Base-by-base conservation (phyloP, 2,888 invertebrate species). In the Subacronicta megacephala region DNA sequence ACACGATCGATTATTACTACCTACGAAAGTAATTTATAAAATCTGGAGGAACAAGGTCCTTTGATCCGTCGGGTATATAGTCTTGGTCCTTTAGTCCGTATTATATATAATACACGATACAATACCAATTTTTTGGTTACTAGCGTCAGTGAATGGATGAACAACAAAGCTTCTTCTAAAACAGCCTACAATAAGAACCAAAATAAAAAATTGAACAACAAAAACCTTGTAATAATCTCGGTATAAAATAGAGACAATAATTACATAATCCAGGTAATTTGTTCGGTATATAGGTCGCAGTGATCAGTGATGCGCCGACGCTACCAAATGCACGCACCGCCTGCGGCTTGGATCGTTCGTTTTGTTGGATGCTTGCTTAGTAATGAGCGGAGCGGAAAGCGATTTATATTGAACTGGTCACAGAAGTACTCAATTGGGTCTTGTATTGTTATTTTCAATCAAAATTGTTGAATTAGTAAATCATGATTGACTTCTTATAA, bases 251-350 rank as follows among this genome's bases (percentile, higher is more conserved):
- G 46, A 47, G 20, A 42, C 42, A 51, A 71, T 76, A 75, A 75
- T 75, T 67, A 71, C 58, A 75, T 72, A 70, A 65, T 73, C 61
- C 50, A 62, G 45, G 60, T 72, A 74, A 78, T 76, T 66, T 66
- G 63, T 52, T 2, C 29, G 38, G 69, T 44, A 80, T 77, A 80
- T 81, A 65, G 81, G 81, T 80, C 81, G 74, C 43, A 47, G 60
- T 42, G 71, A 79, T 79, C 76, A 74, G 68, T 71, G 76, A 74
- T 72, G 75, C 55, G 67, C 61, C 61, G 64, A 33, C 18, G 76
- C 75, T 81, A 79, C 81, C 73, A 77, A 73, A 62, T 56, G 78
- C 81, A 80, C 76, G 81, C 76, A 73, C 47, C 45, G 78, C 81
- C 78, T 18, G 58, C 60, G 81, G 75, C 68, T 44, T 13, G 16